These are phyloP conservation scores for Blastobasis adustella DNA, from an alignment of 2,888 invertebrate genomes.

Conservation along the genomic window DNA sequence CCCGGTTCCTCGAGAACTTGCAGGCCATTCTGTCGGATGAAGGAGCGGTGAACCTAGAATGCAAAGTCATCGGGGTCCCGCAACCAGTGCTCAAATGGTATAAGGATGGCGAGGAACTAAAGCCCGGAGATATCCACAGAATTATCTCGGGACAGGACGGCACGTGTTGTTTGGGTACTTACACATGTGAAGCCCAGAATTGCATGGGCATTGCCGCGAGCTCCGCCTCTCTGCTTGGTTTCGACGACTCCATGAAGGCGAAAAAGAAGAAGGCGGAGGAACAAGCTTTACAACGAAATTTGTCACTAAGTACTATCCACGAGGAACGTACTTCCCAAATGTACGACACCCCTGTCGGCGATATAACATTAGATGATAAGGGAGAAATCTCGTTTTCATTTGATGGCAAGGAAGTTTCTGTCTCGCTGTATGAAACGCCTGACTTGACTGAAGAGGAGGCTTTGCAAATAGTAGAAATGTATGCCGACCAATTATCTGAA, in stretches of 20 bases:
- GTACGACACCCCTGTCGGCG: slow-evolving; percentile 87
- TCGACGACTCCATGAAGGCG: slow-evolving; percentile 82
- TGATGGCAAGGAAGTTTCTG: slow-evolving; percentile 93
- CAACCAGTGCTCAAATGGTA: slow-evolving; percentile 94
- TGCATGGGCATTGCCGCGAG: slow-evolving; percentile 94
- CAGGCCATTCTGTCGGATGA: slow-evolving; percentile 90
- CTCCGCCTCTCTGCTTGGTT: slow-evolving; percentile 90
- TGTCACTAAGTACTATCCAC: slow-evolving; percentile 92
- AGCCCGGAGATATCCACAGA: slow-evolving; percentile 92
- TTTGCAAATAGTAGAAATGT: slow-evolving; percentile 94
- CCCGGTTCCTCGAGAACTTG: slow-evolving; percentile 88
- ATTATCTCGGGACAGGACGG: slow-evolving; percentile 94
- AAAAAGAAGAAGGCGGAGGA: slow-evolving; percentile 71
- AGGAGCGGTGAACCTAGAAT: slow-evolving; percentile 92
- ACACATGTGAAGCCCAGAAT: slow-evolving; percentile 92
- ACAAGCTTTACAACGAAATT: slow-evolving; percentile 78
- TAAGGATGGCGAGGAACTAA: slow-evolving; percentile 91
- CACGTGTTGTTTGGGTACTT: slow-evolving; percentile 91
- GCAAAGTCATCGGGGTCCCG: slow-evolving; percentile 94
- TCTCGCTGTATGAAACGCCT: slow-evolving; percentile 93
- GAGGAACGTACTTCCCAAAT: slow-evolving; percentile 93
- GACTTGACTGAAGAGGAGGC: slow-evolving; percentile 95
- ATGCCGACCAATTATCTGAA: slow-evolving; percentile 93
- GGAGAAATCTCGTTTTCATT: slow-evolving; percentile 93
- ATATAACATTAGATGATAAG: slow-evolving; percentile 85